Evolutionary conservation across 2,797 vertebrate species (phyloP), one percentile per base, ranked within the genome.

Genomic region (Emys orbicularis): DNA sequence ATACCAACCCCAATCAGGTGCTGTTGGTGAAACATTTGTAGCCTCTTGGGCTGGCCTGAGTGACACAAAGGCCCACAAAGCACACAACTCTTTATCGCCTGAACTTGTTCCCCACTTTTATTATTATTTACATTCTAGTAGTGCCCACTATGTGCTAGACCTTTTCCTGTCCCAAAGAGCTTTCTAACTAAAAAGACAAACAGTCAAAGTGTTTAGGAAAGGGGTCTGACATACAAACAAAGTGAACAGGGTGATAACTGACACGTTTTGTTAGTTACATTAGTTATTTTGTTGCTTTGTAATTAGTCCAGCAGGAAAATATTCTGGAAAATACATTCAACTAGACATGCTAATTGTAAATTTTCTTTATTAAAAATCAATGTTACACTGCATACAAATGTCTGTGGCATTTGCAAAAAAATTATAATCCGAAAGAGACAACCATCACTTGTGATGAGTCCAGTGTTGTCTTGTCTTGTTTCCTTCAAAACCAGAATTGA

Each of bases 221-320:
- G 68, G 19, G n/a, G 50, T 81, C 25, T 83, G 29, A 44, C 0
- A 2, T 84, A 54, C 81, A 29, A 83, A 10, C 65, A 76, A 23
- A 61, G 13, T 5, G 5, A 34, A 9, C 57, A 1, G 0, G 1
- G 21, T 6, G 1, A 0, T 6, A 25, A 52, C 21, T 68, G 34
- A 37, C 57, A 3, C 4, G 34, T 8, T 57, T 65, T 19, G 54
- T n/a, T 82, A 29, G 72, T 74, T 94, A 50, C 59, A 13, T 21
- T 41, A 15, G 56, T 29, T 86, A 27, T 59, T 92, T 87, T 41
- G 72, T 6, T 13, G 41, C 53, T 72, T 92, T 41, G 49, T 86
- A 68, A 68, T 37, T 86, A 84, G 10, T 50, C 81, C 8, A 52
- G 0, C 3, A 81, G 59, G 81, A 90, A 92, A 44, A 53, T 25